phyloP scores from a whole-genome alignment of 1,140 invertebrate genomes.

The Atta texana region DNA sequence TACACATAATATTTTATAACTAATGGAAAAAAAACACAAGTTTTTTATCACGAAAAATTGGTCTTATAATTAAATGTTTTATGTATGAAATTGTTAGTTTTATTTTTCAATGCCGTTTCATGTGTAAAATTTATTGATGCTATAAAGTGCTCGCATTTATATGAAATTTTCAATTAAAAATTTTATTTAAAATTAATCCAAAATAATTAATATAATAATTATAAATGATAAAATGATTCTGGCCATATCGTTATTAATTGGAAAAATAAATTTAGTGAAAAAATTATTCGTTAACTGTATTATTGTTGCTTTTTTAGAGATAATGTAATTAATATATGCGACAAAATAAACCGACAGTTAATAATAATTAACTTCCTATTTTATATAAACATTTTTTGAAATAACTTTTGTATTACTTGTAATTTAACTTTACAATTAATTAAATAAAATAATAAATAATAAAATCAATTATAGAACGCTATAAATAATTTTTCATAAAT shows the following conservation, averaged over 20 bases:
- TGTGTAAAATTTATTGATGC: background rate
- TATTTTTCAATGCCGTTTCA: too few species aligned
- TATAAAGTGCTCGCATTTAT: background rate
- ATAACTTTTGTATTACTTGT: background rate
- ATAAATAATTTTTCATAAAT: background rate
- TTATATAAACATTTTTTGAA: background rate
- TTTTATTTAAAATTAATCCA: background rate
- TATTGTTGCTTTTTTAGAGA: background rate
- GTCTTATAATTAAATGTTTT: background rate
- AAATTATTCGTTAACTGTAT: background rate
- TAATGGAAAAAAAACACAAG: background rate
- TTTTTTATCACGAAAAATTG: background rate
- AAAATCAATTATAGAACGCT: constrained; percentile 1
- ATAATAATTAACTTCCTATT: background rate
- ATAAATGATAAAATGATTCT: background rate
- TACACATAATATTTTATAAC: background rate
- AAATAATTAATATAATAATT: background rate
- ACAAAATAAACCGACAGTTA: background rate
- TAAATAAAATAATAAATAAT: background rate
- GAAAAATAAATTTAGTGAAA: background rate
- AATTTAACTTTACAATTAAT: background rate
- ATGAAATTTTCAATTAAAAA: background rate
- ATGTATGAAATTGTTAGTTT: background rate
- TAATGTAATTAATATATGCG: background rate
- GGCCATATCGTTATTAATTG: background rate